Evolutionary conservation across 2,888 invertebrate species (phyloP), one percentile per base, ranked within the genome.

Genomic region (Andrena bicolor): DNA sequence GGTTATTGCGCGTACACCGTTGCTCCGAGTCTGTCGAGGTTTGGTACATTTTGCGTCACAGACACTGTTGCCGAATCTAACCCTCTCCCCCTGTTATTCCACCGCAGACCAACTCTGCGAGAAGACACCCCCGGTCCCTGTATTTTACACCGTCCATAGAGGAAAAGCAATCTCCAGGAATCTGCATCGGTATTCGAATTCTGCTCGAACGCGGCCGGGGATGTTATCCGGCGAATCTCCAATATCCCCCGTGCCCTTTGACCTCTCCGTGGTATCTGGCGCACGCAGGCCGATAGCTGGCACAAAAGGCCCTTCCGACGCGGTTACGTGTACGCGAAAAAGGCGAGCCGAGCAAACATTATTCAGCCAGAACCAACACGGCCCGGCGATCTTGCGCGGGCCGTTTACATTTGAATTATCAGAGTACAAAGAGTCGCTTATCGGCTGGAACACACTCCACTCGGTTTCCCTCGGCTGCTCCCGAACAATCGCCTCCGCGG

Each of bases 361-460:
- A 69, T 69, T 69, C 49, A 32, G 32, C 48, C 48, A 61, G 16
- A 56, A n/a, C n/a, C 26, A 13, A 41, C 58, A 30, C n/a, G 30
- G 20, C 7, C 35, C 41, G 28, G 7, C 69, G 68, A 68, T 68
- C 68, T 32, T 23, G 63, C 41, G 41, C 28, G 41, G 20, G 30
- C 41, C 30, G 26, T 74, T 66, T 51, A 10, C 77, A 49, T 77
- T 77, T 20, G 51, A 66, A 26, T 71, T 70, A 75, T 74, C 79
- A 51, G 49, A 51, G 49, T 35, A 70, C 73, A 65, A 70, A 76
- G 64, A 49, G 32, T 65, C 73, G 64, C 73, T 82, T 82, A 82
- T 80, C 80, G 48, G 60, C 58, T 30, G 48, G 32, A 28, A 41
- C 73, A 70, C 35, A 23, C 64, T 49, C 48, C 26, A 32, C 28